Evolutionary conservation across 2,797 vertebrate species (phyloP).

Genomic region (Furcifer pardalis): DNA sequence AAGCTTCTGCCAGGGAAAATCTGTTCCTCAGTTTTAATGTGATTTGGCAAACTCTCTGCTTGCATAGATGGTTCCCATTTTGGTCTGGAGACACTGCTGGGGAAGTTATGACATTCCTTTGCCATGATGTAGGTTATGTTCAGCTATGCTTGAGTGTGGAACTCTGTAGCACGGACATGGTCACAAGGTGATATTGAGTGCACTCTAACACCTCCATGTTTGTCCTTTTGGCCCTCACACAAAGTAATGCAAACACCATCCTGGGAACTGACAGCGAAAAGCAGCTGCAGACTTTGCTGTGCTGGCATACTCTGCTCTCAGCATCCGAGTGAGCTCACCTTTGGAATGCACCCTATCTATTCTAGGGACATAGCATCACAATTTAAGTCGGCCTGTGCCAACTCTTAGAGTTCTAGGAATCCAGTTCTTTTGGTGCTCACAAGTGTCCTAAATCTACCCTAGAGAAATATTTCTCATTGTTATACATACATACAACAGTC

Average conservation of each 20-base stretch:
- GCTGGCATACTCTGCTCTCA: conserved; percentile 13
- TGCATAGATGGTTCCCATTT: neutral
- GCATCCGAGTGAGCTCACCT: conserved; percentile 25
- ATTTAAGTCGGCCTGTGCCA: conserved; percentile 2
- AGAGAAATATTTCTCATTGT: neutral
- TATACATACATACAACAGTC: no score
- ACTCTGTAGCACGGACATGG: neutral
- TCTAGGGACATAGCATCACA: conserved; percentile 11
- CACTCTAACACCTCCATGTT: conserved; percentile 18
- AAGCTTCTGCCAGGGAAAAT: neutral
- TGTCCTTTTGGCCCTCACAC: neutral
- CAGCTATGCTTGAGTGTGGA: neutral
- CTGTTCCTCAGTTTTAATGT: neutral
- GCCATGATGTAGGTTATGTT: neutral
- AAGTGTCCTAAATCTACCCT: neutral
- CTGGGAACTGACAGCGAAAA: conserved; percentile 12
- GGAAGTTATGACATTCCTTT: neutral
- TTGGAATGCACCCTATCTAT: conserved; percentile 30
- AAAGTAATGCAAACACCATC: conserved; percentile 17
- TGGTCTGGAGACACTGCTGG: neutral
- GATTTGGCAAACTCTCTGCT: neutral
- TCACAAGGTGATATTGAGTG: conserved; percentile 18
- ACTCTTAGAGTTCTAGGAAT: conserved; percentile 15
- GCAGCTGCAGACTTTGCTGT: conserved; percentile 20
- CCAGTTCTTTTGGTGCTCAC: neutral